Evolutionary conservation across 1,140 invertebrate genomes (phyloP), one percentile per base, ranked within the genome.

Genomic region (Mamestra configurata): DNA sequence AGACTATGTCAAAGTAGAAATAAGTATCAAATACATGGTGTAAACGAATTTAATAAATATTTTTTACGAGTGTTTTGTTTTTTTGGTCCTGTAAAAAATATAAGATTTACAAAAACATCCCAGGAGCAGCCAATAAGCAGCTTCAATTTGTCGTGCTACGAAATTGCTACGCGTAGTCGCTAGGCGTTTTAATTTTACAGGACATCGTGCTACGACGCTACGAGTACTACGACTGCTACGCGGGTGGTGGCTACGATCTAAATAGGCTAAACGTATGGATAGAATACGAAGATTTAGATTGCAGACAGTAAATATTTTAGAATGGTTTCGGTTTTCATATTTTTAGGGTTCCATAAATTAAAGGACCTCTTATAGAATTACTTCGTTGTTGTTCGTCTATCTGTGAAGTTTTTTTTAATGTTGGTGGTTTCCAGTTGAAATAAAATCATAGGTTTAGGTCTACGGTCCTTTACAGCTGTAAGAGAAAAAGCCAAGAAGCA

Each of bases 1-100:
- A 68, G 18, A 46, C 40, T 68, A 68, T 68, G 18, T 43, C 18
- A 22, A 68, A 24, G 6, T n/a, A 27, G 40, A 35, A 22, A 7
- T 68, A 68, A 46, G 64, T 46, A 49, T 70, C 20, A 70, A 70
- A 49, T n/a, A 43, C 40, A 70, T 22, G 40, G 66, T 70, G 66
- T 70, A 70, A 3, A 70, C 40, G 66, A 70, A 70, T 70, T 70
- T 46, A 70, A 70, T 70, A 70, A 70, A 70, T 18, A 27, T 27
- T 46, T 70, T 49, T 49, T 70, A 70, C 20, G 13, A 49, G 37
- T 24, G 40, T 70, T 43, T 20, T 27, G 40, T 70, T 70, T 46
- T 27, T 13, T 1, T 70, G 49, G n/a, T 20, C 8, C 18, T 20
- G 31, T 35, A 35, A 18, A n/a, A 35, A 31, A n/a, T 18, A n/a